Base-by-base conservation (phyloP, 2,888 invertebrate species). In the Arge pagana region DNA sequence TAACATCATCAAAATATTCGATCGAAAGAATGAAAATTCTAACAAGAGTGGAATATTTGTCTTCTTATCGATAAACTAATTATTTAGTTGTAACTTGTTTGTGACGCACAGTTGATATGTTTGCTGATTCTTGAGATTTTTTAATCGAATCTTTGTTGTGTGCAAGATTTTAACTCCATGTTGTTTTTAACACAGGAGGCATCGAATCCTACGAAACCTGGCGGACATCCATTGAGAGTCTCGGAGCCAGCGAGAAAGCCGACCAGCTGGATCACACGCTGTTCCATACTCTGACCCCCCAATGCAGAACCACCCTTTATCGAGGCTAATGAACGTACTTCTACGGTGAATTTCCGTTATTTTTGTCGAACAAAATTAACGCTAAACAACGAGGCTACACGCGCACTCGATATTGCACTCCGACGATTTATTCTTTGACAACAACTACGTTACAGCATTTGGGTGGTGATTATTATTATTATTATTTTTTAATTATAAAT, bases 181-280 rank as follows among this genome's bases (percentile, higher is more conserved):
- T 35, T 45, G 24, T 54, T 35, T 21, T 50, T 55, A 51, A 60
- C 60, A 4, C 72, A 93, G 93, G 93, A 93, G 82, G 92, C 92
- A 70, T 93, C 89, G 72, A 93, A 92, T 81, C 93, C 93, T 64
- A 88, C 88, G 48, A 89, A 91, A 77, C 87, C 87, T 58, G 89
- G 91, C 62, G 82, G 80, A 45, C 89, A 89, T 77, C 89, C 90
- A 76, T 78, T 92, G 71, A 87, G 87, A 79, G 83, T 87, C 59
- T 83, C 83, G 71, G 92, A 93, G 76, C 87, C 87, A 70, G 85
- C 85, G 77, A 85, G 86, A 79, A 91, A 90, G 81, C 86, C 90
- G 58, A 84, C 89, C 62, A 89, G 88, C 77, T 93, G 93, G 91
- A 81, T 92, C 72, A 87, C 91, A 49, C 86, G 90, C 78, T 93